Evolutionary conservation across 2,113 vertebrate genomes (phyloP).

Genomic region (Zosterops pallidus): DNA sequence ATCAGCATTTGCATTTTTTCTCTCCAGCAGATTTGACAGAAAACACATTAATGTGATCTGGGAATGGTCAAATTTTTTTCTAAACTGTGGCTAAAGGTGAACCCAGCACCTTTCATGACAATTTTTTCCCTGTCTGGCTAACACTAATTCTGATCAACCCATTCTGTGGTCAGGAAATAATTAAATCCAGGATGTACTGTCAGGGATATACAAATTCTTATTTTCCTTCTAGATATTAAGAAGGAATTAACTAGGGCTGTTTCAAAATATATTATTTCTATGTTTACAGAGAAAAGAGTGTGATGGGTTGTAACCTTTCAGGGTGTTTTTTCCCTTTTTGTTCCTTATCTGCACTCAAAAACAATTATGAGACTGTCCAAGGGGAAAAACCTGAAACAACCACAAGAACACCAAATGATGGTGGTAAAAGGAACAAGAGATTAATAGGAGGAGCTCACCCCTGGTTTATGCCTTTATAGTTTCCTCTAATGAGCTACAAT

Average conservation of each 20-base stretch:
- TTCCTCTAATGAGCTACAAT: conserved; percentile 63
- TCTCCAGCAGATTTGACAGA: neutral
- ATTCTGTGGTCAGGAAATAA: conserved; percentile 46
- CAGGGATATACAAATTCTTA: conserved; percentile 59
- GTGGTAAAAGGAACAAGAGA: conserved; percentile 39
- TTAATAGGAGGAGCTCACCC: neutral
- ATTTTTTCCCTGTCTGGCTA: conserved; percentile 2
- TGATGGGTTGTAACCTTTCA: neutral
- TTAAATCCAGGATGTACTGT: conserved; percentile 40
- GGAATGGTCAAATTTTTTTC: neutral
- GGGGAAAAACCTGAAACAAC: neutral
- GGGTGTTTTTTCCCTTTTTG: neutral
- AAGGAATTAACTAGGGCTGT: conserved; percentile 39
- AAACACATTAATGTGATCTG: neutral
- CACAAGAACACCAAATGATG: neutral
- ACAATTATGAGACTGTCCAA: neutral
- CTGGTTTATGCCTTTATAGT: neutral
- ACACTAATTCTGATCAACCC: conserved; percentile 42
- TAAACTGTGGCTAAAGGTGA: neutral
- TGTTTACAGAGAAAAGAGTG: conserved; percentile 20
- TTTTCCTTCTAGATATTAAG: conserved; percentile 39
- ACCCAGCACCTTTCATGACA: neutral
- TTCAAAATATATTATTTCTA: conserved; percentile 53
- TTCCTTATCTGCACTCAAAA: neutral
- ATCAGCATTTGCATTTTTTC: neutral